These are phyloP conservation scores for Typhlichthys subterraneus DNA, from an alignment of 2,797 vertebrate species.

Conservation along the genomic window DNA sequence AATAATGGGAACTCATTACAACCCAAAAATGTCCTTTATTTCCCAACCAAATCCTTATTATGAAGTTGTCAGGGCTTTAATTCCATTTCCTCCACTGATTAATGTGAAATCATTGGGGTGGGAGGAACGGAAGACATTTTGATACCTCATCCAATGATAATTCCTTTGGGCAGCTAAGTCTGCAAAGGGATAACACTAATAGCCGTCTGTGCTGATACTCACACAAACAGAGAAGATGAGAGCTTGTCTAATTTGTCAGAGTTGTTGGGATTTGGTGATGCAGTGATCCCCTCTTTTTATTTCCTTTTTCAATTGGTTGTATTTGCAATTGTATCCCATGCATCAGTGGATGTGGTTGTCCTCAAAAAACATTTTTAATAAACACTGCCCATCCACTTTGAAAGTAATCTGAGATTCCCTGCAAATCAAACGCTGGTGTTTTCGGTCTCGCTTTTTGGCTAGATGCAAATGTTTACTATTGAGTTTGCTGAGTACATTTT, in stretches of 20 bases:
- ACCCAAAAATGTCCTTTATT: constrained; percentile 57
- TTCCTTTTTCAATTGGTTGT: no score
- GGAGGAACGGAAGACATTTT: constrained; percentile 59
- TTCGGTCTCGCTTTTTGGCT: no score
- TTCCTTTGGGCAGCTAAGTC: constrained; percentile 50
- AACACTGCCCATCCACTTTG: no score
- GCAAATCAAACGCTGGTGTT: no score
- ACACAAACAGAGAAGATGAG: constrained; percentile 40
- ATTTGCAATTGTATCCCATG: no score
- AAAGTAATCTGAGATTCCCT: no score
- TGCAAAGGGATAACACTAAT: constrained; percentile 60
- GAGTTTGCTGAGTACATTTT: no score
- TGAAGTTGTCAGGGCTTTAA: constrained; percentile 64
- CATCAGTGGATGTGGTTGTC: no score
- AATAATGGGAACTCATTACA: constrained; percentile 61
- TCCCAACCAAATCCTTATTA: constrained; percentile 64
- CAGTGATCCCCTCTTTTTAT: no score
- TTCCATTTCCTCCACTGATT: constrained; percentile 71
- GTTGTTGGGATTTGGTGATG: constrained; percentile 3
- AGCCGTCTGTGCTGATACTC: constrained; percentile 53
- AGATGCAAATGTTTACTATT: no score
- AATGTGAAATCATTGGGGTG: constrained; percentile 61
- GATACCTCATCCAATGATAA: constrained; percentile 58
- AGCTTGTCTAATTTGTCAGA: constrained; percentile 35
- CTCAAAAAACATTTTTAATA: no score